Conservation (phyloP, 2,113 vertebrate genomes). For the Petromus typicus region DNA sequence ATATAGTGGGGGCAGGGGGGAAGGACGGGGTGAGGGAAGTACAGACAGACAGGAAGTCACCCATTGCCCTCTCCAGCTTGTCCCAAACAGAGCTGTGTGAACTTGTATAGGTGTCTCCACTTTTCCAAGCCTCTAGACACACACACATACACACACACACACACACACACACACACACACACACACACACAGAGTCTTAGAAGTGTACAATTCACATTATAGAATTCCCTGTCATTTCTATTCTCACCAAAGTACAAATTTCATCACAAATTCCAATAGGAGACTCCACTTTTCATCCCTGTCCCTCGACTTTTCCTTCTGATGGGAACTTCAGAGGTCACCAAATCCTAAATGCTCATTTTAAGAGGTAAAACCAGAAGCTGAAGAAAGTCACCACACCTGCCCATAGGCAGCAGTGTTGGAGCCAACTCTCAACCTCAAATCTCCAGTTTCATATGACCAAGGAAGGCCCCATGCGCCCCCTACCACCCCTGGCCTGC, state of each 20-base stretch:
- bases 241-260: background rate
- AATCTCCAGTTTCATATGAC: background rate
- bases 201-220: background rate
- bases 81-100: background rate
- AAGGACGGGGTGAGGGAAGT: fast-evolving
- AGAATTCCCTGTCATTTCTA: background rate
- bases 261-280: background rate
- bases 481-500: fast-evolving
- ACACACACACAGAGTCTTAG: background rate
- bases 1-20: fast-evolving
- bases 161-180: background rate
- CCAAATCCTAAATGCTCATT: background rate
- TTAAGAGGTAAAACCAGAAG: background rate
- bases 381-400: background rate
- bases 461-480: background rate
- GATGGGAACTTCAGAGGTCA: background rate
- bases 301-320: background rate
- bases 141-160: background rate
- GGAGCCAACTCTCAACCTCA: background rate
- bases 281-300: background rate
- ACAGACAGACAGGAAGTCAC: background rate
- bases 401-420: background rate
- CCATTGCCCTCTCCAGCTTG: background rate
- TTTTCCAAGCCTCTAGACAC: background rate
- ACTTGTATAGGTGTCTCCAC: background rate